phyloP scores from a whole-genome alignment of 1,140 invertebrate species.

The Tetraneura akinire region DNA sequence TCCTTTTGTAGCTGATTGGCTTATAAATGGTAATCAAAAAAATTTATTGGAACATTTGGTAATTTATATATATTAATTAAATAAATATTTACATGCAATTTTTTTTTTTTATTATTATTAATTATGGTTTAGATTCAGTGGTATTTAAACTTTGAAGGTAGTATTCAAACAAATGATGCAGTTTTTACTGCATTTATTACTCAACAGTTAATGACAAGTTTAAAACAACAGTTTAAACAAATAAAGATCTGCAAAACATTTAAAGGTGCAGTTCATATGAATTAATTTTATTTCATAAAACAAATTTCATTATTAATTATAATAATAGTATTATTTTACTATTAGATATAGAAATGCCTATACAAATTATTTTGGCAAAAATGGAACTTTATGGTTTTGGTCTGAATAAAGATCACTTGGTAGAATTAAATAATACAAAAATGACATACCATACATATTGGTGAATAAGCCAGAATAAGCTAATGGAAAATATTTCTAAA shows the following conservation, averaged over 20 bases:
- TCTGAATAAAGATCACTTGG: conserved; percentile 62
- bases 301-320: not conserved
- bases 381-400: conserved; percentile 85
- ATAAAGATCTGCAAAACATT: conserved; percentile 43
- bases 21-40: conserved; percentile 72
- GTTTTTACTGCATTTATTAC: conserved; percentile 39
- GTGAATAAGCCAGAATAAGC: conserved; percentile 60
- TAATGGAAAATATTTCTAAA: conserved; percentile 65
- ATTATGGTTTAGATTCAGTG: conserved; percentile 6
- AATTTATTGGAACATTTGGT: conserved; percentile 65
- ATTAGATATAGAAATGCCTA: conserved; percentile 79
- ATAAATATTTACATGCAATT: no score
- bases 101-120: not conserved
- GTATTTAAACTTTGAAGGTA: conserved; percentile 33
- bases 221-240: conserved; percentile 41
- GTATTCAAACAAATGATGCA: conserved; percentile 10
- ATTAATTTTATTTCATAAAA: not conserved
- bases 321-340: not conserved
- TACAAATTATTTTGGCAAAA: conserved; percentile 69
- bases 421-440: conserved; percentile 57
- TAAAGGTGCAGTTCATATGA: conserved; percentile 16
- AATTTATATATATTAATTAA: conserved; percentile 53
- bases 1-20: conserved; percentile 75
- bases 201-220: conserved; percentile 16
- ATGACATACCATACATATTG: no score